A percentile compares a stretch with the other conserved stretches of the same genome.
Conservation (phyloP, 2,888 invertebrate species). For the Mesorhabditis spiculigera region DNA sequence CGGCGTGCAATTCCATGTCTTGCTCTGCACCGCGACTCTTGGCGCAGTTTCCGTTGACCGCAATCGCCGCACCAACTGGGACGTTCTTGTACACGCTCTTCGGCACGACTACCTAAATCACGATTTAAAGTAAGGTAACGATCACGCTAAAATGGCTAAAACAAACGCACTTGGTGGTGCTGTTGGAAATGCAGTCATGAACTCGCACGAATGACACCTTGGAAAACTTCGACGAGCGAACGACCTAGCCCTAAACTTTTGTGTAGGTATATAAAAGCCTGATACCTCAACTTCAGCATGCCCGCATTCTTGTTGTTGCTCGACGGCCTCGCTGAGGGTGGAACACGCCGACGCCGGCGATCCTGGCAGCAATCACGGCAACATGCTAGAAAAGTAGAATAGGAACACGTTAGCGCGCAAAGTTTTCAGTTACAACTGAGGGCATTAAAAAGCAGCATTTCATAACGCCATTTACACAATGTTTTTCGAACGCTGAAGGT, state of each 20-base stretch:
- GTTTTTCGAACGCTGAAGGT: too few species aligned
- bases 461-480: too few species aligned
- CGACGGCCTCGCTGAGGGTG: too few species aligned
- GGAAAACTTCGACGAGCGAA: conserved; percentile 29
- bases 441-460: too few species aligned
- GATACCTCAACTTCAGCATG: too few species aligned
- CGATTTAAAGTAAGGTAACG: too few species aligned
- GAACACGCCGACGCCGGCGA: too few species aligned
- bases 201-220: conserved; percentile 40
- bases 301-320: too few species aligned
- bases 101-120: conserved; percentile 18
- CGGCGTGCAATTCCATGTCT: conserved; percentile 29
- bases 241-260: conserved; percentile 44
- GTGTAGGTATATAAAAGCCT: too few species aligned
- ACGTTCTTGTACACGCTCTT: conserved; percentile 16
- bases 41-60: conserved; percentile 22
- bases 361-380: too few species aligned
- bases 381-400: background rate
- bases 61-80: conserved; percentile 26
- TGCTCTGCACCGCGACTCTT: conserved; percentile 27
- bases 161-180: conserved; percentile 27
- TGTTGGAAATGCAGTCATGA: conserved; percentile 30
- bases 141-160: conserved; percentile 11
- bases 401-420: too few species aligned
- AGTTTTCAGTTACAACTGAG: too few species aligned